phyloP scores from a whole-genome alignment of 2,888 invertebrate genomes.

The Nysson spinosus region DNA sequence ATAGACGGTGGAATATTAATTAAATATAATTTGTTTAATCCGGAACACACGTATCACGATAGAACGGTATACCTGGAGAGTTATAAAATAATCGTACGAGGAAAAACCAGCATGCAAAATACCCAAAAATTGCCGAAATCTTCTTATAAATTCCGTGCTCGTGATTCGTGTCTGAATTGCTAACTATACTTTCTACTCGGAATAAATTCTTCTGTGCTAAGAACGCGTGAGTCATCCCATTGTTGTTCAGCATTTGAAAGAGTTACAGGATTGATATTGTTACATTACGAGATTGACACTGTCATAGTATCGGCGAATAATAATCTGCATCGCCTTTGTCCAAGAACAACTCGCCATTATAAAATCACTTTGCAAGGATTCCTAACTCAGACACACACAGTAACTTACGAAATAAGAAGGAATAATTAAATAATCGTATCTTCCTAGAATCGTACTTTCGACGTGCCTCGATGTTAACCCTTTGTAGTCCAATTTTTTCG shows the following conservation, averaged over 20 bases:
- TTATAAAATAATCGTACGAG: neutral
- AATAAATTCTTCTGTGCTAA: constrained; percentile 32
- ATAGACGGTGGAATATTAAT: no score
- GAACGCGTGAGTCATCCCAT: constrained; percentile 36
- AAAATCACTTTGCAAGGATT: no score
- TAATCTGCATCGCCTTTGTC: neutral
- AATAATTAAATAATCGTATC: no score
- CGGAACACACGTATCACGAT: no score
- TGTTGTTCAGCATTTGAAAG: constrained; percentile 28
- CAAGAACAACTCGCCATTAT: no score
- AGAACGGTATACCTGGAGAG: no score
- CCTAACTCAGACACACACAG: no score
- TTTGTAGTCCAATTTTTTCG: no score
- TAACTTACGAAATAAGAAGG: no score
- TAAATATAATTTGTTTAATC: neutral
- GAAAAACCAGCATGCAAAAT: neutral
- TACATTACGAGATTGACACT: constrained; percentile 8
- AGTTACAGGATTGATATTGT: constrained; percentile 22
- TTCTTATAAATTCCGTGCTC: constrained; percentile 23
- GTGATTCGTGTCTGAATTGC: constrained; percentile 13
- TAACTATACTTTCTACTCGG: constrained; percentile 38
- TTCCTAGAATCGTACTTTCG: no score
- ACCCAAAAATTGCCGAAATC: constrained; percentile 26
- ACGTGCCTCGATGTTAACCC: no score
- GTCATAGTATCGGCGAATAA: neutral